Base-by-base conservation (phyloP, 2,797 vertebrate species). In the Typhlichthys subterraneus region DNA sequence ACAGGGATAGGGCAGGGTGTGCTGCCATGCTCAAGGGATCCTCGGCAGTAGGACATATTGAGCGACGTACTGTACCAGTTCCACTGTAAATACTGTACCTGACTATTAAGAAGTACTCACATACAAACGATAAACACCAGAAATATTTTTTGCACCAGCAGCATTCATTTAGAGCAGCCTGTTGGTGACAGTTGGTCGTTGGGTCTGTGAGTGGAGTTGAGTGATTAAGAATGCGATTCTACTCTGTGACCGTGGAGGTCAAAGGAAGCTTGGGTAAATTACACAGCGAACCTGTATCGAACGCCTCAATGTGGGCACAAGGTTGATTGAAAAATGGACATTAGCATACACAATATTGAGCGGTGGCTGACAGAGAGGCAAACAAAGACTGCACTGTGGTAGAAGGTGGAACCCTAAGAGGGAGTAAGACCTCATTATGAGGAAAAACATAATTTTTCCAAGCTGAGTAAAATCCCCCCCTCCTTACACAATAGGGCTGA, bases 171-270 rank as follows among this genome's bases (percentile, higher is more conserved):
- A 8, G 38, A 54, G 56, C 14, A 23, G 63, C 73, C 77, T 69
- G 75, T 75, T 63, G 72, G 75, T 77, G 72, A 73, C 60, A 7
- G 45, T 59, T 50, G 13, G 1, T 64, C 70, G 65, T 59, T 45
- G 53, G 57, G 70, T 77, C 65, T n/a, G 46, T 12, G 55, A 60
- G 65, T 42, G 58, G 64, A 82, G 79, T 80, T 72, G 58, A 77
- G 72, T 87, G 82, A 88, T 90, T 91, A 91, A 86, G 86, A 71
- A 73, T 76, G 76, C 80, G 69, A 72, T 81, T 85, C 72, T 77
- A 66, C 64, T 77, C 3, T 53, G 50, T 84, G 77, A 85, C 82
- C 80, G 70, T 46, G 53, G 68, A 52, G 83, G 85, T 86, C 85
- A 88, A 69, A 79, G 59, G 74, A 83, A 84, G 76, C 70, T 60